These are phyloP conservation scores for Murina feae DNA, from an alignment of 2,113 vertebrate species.

Conservation along the genomic window DNA sequence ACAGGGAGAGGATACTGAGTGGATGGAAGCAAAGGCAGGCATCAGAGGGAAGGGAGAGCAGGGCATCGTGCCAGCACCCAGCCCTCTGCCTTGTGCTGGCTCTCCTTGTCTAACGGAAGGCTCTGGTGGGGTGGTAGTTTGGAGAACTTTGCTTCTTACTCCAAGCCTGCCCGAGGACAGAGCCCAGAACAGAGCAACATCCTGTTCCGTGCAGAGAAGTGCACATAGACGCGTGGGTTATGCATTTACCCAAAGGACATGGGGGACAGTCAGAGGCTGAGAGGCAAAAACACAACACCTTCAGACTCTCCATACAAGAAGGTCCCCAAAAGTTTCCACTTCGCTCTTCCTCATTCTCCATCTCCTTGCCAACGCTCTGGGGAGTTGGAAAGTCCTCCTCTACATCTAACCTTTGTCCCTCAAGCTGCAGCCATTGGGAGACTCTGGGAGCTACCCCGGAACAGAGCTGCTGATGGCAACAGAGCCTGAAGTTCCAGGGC, in stretches of 20 bases:
- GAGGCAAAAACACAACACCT: not conserved
- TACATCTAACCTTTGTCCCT: not conserved
- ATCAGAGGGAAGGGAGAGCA: too few relatives aligned
- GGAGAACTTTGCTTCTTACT: not conserved
- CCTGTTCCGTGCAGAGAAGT: not conserved
- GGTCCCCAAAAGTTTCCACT: not conserved
- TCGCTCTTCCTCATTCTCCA: not conserved
- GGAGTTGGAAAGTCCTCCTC: not conserved
- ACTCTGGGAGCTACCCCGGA: not conserved
- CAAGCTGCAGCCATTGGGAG: not conserved
- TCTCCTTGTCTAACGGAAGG: not conserved
- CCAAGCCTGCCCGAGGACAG: not conserved
- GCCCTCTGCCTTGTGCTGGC: not conserved
- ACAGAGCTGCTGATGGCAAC: not conserved
- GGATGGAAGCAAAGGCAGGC: not conserved
- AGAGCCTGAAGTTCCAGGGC: not conserved
- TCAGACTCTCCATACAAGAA: not conserved
- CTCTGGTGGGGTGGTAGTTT: not conserved
- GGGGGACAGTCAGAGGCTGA: not conserved
- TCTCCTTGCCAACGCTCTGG: not conserved
- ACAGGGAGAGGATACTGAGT: not conserved
- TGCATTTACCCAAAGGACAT: not conserved
- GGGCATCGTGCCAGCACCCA: rapidly evolving
- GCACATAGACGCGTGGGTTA: not conserved
- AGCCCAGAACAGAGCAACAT: not conserved